Base-by-base conservation (phyloP, 1,140 invertebrate genomes). In the Drosophila watanabei region DNA sequence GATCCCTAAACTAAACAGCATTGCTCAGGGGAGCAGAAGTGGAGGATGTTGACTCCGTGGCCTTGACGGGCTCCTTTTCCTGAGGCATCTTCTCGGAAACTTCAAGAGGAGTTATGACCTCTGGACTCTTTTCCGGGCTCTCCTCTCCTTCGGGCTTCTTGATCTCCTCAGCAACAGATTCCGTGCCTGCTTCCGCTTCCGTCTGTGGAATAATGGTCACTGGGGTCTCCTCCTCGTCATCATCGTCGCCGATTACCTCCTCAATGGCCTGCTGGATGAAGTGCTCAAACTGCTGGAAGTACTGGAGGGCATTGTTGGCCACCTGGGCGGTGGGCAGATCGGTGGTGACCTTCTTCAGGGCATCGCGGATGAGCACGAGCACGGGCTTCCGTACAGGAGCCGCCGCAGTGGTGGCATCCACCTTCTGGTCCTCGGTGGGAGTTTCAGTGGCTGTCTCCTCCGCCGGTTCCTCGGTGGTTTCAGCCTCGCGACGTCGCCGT, bases 251-350 rank as follows among this genome's bases (percentile, higher is more conserved):
- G 41, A 92, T 92, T 3, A 87, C 88, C 64, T 92, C 75, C 61
- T 92, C 91, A 37, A 92, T 92, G 59, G 91, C 91, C 56, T 92
- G 88, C 45, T 92, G 91, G 20, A 92, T 83, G 45, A 92, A 92
- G 70, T 92, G 91, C 69, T 92, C 91, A 52, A 92, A 92, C 11
- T 92, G 82, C 69, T 92, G 91, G 85, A 92, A 92, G 52, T 92
- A 92, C 63, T 92, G 91, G 62, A 92, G 59, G 0, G 91, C 91
- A 75, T 92, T 92, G 32, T 88, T 92, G 62, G 91, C 88, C 65
- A 92, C 91, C 64, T 92, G 88, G 46, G 91, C 91, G 7, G 91
- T 92, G 71, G 91, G 91, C 60, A 92, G 48, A 14, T 73, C 90
- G 0, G 87, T 83, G 57, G 91, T 92, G 41, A 92, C 91, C 75